Conservation (phyloP, 2,113 vertebrate species). For the Istiophorus platypterus region DNA sequence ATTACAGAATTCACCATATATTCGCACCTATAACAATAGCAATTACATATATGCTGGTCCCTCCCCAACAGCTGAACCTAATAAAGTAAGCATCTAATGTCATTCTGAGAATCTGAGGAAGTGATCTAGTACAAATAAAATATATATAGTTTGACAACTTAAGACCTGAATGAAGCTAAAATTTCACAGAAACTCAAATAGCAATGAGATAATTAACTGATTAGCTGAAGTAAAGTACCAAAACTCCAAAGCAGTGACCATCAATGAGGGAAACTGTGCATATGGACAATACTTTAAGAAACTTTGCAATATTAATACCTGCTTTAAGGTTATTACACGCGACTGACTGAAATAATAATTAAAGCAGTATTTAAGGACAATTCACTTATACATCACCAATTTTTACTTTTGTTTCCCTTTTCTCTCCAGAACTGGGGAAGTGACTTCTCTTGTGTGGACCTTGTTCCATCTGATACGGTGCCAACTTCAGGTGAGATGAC, state of each 20-base stretch:
- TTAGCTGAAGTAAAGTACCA: no score
- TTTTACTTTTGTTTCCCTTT: not conserved
- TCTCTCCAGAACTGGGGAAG: constrained; percentile 90
- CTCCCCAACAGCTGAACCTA: constrained; percentile 75
- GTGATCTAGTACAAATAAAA: not conserved
- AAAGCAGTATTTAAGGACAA: not conserved
- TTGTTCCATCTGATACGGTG: constrained; percentile 73
- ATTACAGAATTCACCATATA: constrained; percentile 85
- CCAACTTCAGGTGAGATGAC: constrained; percentile 89
- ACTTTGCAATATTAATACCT: not conserved
- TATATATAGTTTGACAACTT: not conserved
- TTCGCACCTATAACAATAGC: constrained; percentile 88
- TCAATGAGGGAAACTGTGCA: no score
- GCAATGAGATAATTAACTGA: no score
- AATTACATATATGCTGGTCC: constrained; percentile 80
- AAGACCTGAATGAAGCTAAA: not conserved
- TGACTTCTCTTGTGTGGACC: constrained; percentile 84
- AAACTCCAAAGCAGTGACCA: no score
- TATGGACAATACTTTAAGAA: no score
- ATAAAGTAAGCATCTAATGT: constrained; percentile 78
- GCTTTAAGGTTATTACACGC: no score
- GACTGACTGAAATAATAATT: no score
- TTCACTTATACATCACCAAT: not conserved
- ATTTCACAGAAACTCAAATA: not conserved
- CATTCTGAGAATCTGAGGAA: not conserved